Base-by-base conservation (phyloP, 2,888 invertebrate species). In the Eupithecia inturbata region DNA sequence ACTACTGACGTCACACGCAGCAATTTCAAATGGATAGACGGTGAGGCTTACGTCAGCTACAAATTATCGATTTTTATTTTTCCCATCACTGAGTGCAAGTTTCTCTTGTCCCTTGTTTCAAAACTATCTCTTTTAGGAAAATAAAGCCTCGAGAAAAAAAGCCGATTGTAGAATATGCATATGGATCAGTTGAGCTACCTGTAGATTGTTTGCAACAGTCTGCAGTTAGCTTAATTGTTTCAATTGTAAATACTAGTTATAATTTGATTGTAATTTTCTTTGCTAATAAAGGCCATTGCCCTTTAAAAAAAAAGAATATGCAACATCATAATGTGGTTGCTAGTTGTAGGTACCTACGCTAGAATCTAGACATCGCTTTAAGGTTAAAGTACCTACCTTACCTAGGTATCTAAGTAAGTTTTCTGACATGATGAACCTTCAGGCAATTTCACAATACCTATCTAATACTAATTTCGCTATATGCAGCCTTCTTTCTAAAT, bases 1-100 rank as follows among this genome's bases (percentile, higher is more conserved):
- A 77, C 79, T 79, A 83, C 86, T 91, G 90, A 95, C 95, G 95
- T 95, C 95, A 95, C 82, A 83, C 89, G 94, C 95, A 94, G 91
- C 92, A 94, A 93, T 92, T 95, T 94, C 90, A 93, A 95, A 93
- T 84, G 84, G 82, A 79, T 77, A 85, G 85, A 84, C 85, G 84
- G 82, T 82, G 83, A 82, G 83, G 83, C 26, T 39, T 88, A 92
- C 92, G 92, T 92, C 92, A 92, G 88, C 84, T 82, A 77, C n/a
- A 82, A 85, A 82, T 82, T 91, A 92, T 92, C 87, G 92, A 92
- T 92, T 91, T 9, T 88, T 84, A 92, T 92, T 91, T 9, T 88
- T 84, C 77, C 26, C 70, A 73, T 67, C 73, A 67, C 71, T 76
- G 72, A 28, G 53, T 69, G 63, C 67, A 71, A 62, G 49, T 68